A percentile compares a stretch with the other conserved stretches of the same genome.
These are phyloP conservation scores for Anastrepha obliqua DNA, from an alignment of 1,140 invertebrate genomes.

Conservation along the genomic window DNA sequence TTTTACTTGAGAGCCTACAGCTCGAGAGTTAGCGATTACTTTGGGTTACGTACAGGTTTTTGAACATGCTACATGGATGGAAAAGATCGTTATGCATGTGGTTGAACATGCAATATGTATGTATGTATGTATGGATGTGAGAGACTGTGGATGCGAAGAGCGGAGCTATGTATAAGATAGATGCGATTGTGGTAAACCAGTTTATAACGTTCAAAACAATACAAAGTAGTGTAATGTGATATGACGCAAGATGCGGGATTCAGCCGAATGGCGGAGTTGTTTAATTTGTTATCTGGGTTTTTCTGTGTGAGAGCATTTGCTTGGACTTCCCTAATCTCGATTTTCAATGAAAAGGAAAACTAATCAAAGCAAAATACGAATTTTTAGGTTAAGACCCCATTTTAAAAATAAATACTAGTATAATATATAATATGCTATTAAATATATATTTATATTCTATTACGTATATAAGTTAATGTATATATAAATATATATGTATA, in stretches of 20 bases:
- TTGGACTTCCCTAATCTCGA: slow-evolving; percentile 42
- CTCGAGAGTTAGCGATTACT: slow-evolving; percentile 32
- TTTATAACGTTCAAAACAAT: slow-evolving; percentile 40
- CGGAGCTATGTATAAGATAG: not conserved
- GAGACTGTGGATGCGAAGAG: not conserved
- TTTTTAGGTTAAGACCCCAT: not conserved
- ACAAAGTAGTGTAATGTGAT: slow-evolving; percentile 43
- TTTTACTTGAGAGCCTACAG: slow-evolving; percentile 23
- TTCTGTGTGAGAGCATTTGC: not conserved
- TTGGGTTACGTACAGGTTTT: slow-evolving; percentile 41
- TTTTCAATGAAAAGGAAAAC: slow-evolving; percentile 40
- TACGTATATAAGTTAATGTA: not conserved
- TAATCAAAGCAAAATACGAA: slow-evolving; percentile 19
- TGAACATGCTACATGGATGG: slow-evolving; percentile 31
- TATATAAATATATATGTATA: no score
- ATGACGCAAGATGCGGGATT: slow-evolving; percentile 46
- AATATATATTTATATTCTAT: not conserved
- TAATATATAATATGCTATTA: not conserved
- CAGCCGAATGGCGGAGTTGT: slow-evolving; percentile 9
- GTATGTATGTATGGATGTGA: not conserved
- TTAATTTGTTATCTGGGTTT: slow-evolving; percentile 40
- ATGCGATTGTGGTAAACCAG: slow-evolving; percentile 42
- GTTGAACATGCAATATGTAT: not conserved
- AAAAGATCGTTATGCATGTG: slow-evolving; percentile 5
- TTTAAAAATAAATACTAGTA: no score